Evolutionary conservation across 2,113 vertebrate genomes (phyloP).

Genomic region (Corythaixoides concolor): DNA sequence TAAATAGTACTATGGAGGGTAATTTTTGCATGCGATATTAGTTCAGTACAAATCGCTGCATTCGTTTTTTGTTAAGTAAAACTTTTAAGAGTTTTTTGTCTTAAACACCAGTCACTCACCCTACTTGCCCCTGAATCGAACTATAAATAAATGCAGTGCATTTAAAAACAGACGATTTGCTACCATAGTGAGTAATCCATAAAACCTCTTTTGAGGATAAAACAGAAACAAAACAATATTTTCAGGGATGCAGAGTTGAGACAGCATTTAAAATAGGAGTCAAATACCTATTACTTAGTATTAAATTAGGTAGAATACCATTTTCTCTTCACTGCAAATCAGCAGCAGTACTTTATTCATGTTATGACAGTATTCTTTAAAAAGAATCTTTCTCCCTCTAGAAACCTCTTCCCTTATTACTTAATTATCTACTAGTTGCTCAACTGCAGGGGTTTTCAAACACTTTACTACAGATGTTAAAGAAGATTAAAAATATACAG

Average conservation of each 20-base stretch:
- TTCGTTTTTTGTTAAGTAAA: neutral
- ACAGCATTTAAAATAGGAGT: neutral
- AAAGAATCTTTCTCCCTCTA: slow-evolving; percentile 75
- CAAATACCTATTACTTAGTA: neutral
- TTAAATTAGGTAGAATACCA: slow-evolving; percentile 15
- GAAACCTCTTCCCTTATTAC: slow-evolving; percentile 82
- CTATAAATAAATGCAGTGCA: accelerated
- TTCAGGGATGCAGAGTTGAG: neutral
- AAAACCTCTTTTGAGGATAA: neutral
- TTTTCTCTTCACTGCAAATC: slow-evolving; percentile 56
- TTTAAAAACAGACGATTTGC: neutral
- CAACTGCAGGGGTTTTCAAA: slow-evolving; percentile 84
- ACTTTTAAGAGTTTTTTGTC: neutral
- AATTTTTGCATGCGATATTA: neutral
- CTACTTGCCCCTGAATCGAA: accelerated
- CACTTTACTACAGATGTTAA: slow-evolving; percentile 94
- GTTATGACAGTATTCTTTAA: slow-evolving; percentile 68
- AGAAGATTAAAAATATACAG: slow-evolving; percentile 98
- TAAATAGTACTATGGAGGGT: accelerated
- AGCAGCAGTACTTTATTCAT: slow-evolving; percentile 60
- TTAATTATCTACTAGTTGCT: slow-evolving; percentile 86
- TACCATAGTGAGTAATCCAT: neutral
- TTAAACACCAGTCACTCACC: neutral
- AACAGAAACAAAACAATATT: neutral
- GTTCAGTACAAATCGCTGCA: accelerated